Conservation (phyloP, 2,113 vertebrate species). For the Bubalus kerabau region DNA sequence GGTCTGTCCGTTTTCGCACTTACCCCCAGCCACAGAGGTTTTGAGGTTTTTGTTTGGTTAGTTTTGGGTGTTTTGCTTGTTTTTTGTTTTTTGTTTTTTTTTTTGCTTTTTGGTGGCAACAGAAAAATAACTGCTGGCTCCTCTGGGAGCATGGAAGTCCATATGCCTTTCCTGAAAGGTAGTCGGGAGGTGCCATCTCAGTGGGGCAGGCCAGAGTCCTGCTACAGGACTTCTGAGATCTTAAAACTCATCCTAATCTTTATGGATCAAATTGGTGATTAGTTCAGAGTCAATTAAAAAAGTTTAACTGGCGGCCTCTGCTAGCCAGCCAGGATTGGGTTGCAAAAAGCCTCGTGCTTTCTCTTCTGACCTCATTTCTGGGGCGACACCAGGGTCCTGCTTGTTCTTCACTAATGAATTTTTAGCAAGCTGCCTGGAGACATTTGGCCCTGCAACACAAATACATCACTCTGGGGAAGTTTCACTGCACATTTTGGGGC, state of each 20-base stretch:
- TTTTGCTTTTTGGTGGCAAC: not conserved
- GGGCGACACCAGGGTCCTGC: not conserved
- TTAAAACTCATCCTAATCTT: not conserved
- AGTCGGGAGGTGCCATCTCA: not conserved
- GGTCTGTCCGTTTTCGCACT: not conserved
- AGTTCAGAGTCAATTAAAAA: not conserved
- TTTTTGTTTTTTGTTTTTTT: not conserved
- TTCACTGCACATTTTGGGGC: not conserved
- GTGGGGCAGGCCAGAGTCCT: not conserved
- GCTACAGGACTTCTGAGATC: not conserved
- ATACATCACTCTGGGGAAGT: slow-evolving; percentile 3
- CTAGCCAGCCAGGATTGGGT: not conserved
- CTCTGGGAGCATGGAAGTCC: not conserved
- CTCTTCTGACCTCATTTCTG: slow-evolving; percentile 54
- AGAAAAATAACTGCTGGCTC: not conserved
- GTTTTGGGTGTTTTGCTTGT: not conserved
- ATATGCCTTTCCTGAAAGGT: not conserved
- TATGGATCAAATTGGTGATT: not conserved
- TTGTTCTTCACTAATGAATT: slow-evolving; percentile 23
- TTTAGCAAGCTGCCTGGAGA: slow-evolving; percentile 45
- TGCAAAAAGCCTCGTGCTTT: not conserved
- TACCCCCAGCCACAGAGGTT: not conserved
- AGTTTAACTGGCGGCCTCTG: not conserved
- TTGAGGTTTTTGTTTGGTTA: not conserved
- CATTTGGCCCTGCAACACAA: slow-evolving; percentile 14